Conservation (phyloP, 2,113 vertebrate species). For the Eleginops maclovinus region DNA sequence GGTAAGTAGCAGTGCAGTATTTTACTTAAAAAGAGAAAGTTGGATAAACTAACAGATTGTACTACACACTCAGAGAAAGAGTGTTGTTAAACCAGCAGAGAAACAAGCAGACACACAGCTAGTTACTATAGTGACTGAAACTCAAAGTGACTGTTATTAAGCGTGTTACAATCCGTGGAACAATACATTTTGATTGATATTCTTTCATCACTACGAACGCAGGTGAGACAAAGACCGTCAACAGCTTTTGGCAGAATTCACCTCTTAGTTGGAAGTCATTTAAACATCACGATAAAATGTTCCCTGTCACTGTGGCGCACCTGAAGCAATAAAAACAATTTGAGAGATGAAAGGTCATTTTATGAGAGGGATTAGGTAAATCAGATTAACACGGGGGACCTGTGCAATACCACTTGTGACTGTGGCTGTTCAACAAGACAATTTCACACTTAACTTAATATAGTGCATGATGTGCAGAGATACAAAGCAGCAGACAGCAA, state of each 20-base stretch:
- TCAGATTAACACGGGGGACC: slow-evolving; percentile 35
- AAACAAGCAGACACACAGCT: background rate
- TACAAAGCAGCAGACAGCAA: slow-evolving; percentile 11
- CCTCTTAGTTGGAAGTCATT: slow-evolving; percentile 2
- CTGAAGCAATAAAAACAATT: slow-evolving; percentile 17
- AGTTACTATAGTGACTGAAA: background rate
- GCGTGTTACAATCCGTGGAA: slow-evolving; percentile 14
- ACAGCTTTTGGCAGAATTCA: background rate
- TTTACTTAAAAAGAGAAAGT: background rate
- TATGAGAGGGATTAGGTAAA: slow-evolving; percentile 11
- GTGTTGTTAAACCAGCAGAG: background rate
- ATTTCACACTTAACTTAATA: slow-evolving; percentile 37
- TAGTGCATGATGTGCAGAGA: slow-evolving; percentile 19
- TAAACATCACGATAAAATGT: slow-evolving; percentile 32
- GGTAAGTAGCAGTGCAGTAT: no score
- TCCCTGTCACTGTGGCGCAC: slow-evolving; percentile 1
- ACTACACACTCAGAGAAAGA: background rate
- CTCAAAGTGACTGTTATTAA: background rate
- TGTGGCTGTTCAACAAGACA: slow-evolving; percentile 26
- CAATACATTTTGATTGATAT: background rate
- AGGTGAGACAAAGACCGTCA: slow-evolving; percentile 4
- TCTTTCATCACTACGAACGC: background rate
- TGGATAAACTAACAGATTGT: background rate
- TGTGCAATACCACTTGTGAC: slow-evolving; percentile 31
- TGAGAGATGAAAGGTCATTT: slow-evolving; percentile 35